phyloP scores from a whole-genome alignment of 92 coral and sea anemone genomes.

The Galaxea fascicularis region DNA sequence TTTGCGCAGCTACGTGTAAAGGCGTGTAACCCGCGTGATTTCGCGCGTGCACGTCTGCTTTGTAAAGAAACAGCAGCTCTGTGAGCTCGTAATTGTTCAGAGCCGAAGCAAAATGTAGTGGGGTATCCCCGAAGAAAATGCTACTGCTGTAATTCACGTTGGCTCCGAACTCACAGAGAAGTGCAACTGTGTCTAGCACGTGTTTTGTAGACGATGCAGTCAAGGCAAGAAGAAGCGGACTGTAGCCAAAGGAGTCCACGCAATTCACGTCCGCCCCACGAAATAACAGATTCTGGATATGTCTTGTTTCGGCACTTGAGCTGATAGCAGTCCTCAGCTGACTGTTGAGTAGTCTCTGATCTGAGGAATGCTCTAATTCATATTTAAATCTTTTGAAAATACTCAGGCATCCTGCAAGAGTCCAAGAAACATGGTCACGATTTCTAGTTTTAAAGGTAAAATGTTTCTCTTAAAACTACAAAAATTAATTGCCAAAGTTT shows the following conservation, averaged over 20 bases:
- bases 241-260: conserved; percentile 71
- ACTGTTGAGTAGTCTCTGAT: conserved; percentile 48
- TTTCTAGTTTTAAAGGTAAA: neutral
- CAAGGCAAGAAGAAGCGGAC: conserved; percentile 71
- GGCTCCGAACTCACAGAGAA: conserved; percentile 87
- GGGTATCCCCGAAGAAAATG: conserved; percentile 78
- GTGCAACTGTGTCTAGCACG: conserved; percentile 31
- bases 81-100: conserved; percentile 26
- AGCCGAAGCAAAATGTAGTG: conserved; percentile 86
- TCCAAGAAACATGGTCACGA: neutral
- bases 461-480: no score
- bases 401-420: conserved; percentile 34
- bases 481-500: no score
- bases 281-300: conserved; percentile 51
- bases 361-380: conserved; percentile 33
- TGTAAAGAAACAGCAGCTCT: conserved; percentile 54
- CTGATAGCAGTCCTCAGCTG: conserved; percentile 65
- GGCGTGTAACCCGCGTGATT: conserved; percentile 87
- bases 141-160: conserved; percentile 80
- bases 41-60: conserved; percentile 72
- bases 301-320: conserved; percentile 48
- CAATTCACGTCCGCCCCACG: conserved; percentile 83
- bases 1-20: conserved; percentile 76
- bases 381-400: conserved; percentile 55
- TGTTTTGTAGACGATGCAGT: conserved; percentile 41